Percentiles rank a stretch among this genome's conserved stretches.
These are phyloP conservation scores for Otus scops DNA, from an alignment of 2,797 vertebrate species.

Conservation along the genomic window DNA sequence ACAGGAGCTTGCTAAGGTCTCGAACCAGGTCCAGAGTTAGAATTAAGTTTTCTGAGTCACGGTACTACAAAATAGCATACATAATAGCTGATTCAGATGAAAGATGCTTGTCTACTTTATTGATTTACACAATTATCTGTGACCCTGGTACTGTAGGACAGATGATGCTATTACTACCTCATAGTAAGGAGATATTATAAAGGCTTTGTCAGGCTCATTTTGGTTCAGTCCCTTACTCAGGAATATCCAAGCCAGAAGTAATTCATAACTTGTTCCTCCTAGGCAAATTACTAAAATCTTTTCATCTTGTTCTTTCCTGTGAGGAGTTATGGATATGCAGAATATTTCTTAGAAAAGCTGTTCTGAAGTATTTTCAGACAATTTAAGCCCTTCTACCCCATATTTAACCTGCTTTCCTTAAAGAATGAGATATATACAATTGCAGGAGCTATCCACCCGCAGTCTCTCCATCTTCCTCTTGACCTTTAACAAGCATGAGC, in stretches of 20 bases:
- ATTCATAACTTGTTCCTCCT: slow-evolving; percentile 2
- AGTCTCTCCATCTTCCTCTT: background rate
- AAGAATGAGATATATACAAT: background rate
- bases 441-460: background rate
- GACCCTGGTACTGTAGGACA: slow-evolving; percentile 21
- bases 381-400: background rate
- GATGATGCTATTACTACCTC: slow-evolving; percentile 14
- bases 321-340: background rate
- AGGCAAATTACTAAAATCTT: background rate
- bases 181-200: background rate
- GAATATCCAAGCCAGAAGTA: background rate
- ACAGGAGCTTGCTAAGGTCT: background rate
- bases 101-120: slow-evolving; percentile 26
- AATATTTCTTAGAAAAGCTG: background rate
- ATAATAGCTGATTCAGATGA: slow-evolving; percentile 3
- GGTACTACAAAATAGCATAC: background rate
- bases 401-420: background rate
- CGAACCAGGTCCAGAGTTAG: background rate
- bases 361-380: background rate
- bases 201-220: slow-evolving; percentile 28
- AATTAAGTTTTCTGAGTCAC: background rate
- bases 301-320: background rate
- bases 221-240: background rate
- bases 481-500: slow-evolving; percentile 14
- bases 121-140: slow-evolving; percentile 20